Evolutionary conservation across 2,888 invertebrate species (phyloP).

Genomic region (Cremastinae sp.): DNA sequence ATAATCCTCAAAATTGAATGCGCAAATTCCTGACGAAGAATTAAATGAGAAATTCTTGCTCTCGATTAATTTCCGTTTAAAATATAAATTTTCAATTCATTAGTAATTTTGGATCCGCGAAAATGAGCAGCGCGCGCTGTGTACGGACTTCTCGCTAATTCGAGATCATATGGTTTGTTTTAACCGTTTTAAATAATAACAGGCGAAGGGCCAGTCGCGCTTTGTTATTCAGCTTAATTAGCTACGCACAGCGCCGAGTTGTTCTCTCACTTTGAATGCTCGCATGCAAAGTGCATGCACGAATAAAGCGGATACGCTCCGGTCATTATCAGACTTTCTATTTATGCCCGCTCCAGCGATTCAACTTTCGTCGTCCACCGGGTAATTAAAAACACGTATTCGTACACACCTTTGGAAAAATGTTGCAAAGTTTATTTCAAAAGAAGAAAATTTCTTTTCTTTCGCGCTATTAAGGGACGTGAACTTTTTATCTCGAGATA

Average conservation of each 20-base stretch:
- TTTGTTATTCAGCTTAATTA: constrained; percentile 58
- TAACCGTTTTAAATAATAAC: constrained; percentile 29
- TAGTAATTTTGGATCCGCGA: too few species aligned
- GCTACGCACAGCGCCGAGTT: constrained; percentile 3
- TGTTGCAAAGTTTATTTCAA: too few species aligned
- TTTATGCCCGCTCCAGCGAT: constrained; percentile 40
- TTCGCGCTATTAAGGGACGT: too few species aligned
- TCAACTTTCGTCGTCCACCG: background rate
- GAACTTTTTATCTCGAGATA: too few species aligned
- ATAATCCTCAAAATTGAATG: background rate
- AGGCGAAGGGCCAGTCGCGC: constrained; percentile 17
- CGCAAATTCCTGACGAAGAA: background rate
- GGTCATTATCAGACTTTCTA: constrained; percentile 52
- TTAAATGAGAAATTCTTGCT: background rate
- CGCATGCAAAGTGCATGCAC: background rate
- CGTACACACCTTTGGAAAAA: too few species aligned
- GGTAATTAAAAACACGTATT: background rate
- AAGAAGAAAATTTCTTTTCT: too few species aligned
- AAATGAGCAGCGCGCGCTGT: too few species aligned
- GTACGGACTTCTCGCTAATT: too few species aligned
- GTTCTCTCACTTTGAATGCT: constrained; percentile 9
- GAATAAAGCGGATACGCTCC: constrained; percentile 39
- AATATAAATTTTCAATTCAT: too few species aligned
- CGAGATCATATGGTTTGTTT: constrained; percentile 8
- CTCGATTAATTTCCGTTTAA: too few species aligned